Base-by-base conservation (phyloP, 2,113 vertebrate genomes). In the Saccopteryx leptura region DNA sequence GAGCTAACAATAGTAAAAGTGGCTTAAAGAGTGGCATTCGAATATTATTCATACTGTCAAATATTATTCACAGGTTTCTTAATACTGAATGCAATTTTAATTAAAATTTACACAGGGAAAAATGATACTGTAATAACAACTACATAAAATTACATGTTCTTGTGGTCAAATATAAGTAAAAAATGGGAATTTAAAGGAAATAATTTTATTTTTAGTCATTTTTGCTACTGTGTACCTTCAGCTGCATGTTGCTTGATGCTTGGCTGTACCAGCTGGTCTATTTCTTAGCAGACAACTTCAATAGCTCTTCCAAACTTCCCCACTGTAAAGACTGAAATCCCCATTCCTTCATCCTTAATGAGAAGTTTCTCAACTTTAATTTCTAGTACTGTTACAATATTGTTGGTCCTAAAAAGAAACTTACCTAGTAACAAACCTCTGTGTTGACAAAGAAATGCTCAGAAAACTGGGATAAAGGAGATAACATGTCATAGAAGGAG, bases 341-440 rank as follows among this genome's bases (percentile, higher is more conserved):
- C n/a, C 31, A 56, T 76, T 93, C 65, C 19, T 66, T 95, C 71
- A 28, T 66, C 33, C 80, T 58, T 52, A 95, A 13, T 89, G 54
- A 91, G 39, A 93, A 85, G 46, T 83, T 95, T 95, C 50, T 93
- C 24, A 79, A 13, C 31, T 72, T 92, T 74, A 80, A 56, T 46
- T 94, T 84, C 46, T 56, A 88, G 60, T 54, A 26, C 17, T n/a
- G 7, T 28, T 93, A 72, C n/a, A 74, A 15, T 87, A 50, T 19
- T 58, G 80, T 63, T 91, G 13, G 65, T 33, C 79, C 31, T 23
- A 71, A 74, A 66, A 79, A 91, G 48, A 84, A 39, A 48, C 19
- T 39, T 89, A 69, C 61, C 39, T n/a, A 84, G 23, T 83, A 75
- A 83, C 58, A 58, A 79, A 76, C 46, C 12, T 88, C 75, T 89